Evolutionary conservation across 2,797 vertebrate genomes (phyloP).

Genomic region (Amblyopsis hoosieri): DNA sequence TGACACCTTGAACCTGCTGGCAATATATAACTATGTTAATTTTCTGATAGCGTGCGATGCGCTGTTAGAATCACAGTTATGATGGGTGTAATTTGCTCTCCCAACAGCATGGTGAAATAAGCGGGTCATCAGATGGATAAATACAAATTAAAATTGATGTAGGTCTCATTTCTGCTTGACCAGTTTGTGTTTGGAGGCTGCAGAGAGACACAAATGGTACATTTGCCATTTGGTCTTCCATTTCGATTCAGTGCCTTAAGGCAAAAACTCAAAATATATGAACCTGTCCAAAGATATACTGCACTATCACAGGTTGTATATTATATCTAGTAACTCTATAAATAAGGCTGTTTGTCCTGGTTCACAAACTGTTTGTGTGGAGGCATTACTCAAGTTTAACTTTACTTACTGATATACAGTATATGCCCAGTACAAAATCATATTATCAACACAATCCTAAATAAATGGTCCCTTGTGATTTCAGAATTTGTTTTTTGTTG

Average conservation of each 20-base stretch:
- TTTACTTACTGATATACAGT: too few species aligned
- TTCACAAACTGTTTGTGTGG: constrained; percentile 23
- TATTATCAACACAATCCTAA: too few species aligned
- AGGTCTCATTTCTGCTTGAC: constrained; percentile 81
- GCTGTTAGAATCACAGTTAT: constrained; percentile 78
- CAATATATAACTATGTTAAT: constrained; percentile 83
- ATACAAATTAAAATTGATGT: constrained; percentile 88
- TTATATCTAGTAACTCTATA: constrained; percentile 29
- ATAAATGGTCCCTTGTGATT: constrained; percentile 71
- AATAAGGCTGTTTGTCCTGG: constrained; percentile 24
- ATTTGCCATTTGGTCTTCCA: constrained; percentile 65
- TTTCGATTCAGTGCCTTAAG: constrained; percentile 61
- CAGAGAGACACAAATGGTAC: constrained; percentile 54
- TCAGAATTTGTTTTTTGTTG: constrained; percentile 52
- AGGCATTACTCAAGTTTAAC: constrained; percentile 23
- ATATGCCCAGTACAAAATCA: too few species aligned
- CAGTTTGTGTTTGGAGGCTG: constrained; percentile 72
- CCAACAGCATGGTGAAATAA: constrained; percentile 75
- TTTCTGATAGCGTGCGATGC: constrained; percentile 79
- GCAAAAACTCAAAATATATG: constrained; percentile 57
- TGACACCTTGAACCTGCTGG: constrained; percentile 79
- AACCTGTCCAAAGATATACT: constrained; percentile 43
- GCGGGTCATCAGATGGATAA: constrained; percentile 81
- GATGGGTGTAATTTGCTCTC: constrained; percentile 84
- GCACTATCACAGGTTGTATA: constrained; percentile 43